A percentile compares a stretch with the other conserved stretches of the same genome.
These are phyloP conservation scores for Meandrusa payeni DNA, from an alignment of 2,888 invertebrate genomes.

Conservation along the genomic window DNA sequence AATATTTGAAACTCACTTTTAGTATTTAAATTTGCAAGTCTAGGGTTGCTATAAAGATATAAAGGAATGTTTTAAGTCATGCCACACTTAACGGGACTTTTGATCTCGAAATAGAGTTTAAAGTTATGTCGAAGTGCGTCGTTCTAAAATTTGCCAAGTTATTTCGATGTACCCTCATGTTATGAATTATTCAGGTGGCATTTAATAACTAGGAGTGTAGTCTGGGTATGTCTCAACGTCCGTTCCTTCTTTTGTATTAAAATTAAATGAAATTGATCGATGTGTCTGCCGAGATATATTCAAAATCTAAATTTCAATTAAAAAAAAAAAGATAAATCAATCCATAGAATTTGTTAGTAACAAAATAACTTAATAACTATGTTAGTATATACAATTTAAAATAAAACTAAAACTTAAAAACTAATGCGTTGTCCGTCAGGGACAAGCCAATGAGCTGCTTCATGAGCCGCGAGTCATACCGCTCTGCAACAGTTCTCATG, in stretches of 20 bases:
- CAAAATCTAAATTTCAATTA: conserved; percentile 22
- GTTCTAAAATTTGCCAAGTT: conserved; percentile 48
- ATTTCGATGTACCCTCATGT: conserved; percentile 64
- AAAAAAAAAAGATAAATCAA: too few relatives aligned
- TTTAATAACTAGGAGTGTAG: conserved; percentile 68
- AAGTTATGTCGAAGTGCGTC: conserved; percentile 40
- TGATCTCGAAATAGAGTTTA: conserved; percentile 47
- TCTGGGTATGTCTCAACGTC: conserved; percentile 39
- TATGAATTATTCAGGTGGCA: conserved; percentile 76
- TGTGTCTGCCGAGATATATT: conserved; percentile 21
- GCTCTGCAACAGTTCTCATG: too few relatives aligned
- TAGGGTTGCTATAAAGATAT: conserved; percentile 38
- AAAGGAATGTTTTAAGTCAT: conserved; percentile 34
- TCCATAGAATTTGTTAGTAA: too few relatives aligned
- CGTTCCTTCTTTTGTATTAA: conserved; percentile 43
- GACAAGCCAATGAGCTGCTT: too few relatives aligned
- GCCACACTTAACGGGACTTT: conserved; percentile 39
- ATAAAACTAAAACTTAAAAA: too few relatives aligned
- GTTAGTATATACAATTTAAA: too few relatives aligned
- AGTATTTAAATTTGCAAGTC: conserved; percentile 48
- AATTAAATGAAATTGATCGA: conserved; percentile 37
- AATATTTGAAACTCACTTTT: conserved; percentile 38
- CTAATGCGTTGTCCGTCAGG: too few relatives aligned
- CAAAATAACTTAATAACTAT: too few relatives aligned
- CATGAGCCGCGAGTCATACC: too few relatives aligned